These are phyloP conservation scores for Athalia circularis DNA, from an alignment of 2,888 invertebrate species.

Conservation along the genomic window DNA sequence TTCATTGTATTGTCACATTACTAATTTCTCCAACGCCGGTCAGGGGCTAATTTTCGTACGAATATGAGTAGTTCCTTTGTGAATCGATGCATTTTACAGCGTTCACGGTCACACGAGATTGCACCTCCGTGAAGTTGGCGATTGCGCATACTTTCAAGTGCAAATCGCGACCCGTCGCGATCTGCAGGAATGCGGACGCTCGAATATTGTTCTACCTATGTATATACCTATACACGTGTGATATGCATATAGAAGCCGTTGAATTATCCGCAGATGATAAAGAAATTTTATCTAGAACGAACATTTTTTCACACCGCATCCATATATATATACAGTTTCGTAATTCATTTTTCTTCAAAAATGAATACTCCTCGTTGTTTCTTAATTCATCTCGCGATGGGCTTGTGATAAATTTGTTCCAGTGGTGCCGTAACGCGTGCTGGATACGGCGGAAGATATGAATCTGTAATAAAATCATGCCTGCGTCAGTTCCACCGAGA, in stretches of 20 bases:
- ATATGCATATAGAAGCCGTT: neutral
- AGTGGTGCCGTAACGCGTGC: neutral
- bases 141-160: slow-evolving; percentile 35
- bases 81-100: slow-evolving; percentile 11
- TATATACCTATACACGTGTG: neutral
- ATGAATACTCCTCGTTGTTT: too few relatives aligned
- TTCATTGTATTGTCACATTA: neutral
- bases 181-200: slow-evolving; percentile 26
- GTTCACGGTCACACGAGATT: slow-evolving; percentile 19
- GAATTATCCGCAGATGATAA: neutral
- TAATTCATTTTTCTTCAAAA: neutral
- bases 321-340: neutral
- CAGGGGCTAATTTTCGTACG: neutral
- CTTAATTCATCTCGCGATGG: neutral
- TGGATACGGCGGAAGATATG: neutral
- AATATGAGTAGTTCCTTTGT: neutral
- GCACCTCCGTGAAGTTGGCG: neutral
- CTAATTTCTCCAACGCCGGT: neutral
- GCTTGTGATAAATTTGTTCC: neutral
- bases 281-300: too few relatives aligned
- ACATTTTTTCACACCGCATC: too few relatives aligned
- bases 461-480: neutral
- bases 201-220: neutral
- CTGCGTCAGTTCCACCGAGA: neutral
- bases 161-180: slow-evolving; percentile 24